Evolutionary conservation across 1,140 invertebrate genomes (phyloP).

Genomic region (Trachymyrmex cornetzi): DNA sequence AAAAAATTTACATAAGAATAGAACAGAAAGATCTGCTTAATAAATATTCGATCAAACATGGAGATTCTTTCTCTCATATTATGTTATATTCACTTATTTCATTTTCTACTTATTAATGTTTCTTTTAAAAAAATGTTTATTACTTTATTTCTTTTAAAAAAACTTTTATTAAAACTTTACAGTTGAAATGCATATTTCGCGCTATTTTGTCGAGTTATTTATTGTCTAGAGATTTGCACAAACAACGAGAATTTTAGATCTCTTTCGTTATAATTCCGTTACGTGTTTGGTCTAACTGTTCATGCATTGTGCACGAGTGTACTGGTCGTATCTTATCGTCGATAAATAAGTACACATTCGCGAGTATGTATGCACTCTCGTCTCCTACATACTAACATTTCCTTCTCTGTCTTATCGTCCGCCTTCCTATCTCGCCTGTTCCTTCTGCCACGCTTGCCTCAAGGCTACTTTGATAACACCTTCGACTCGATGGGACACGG

Average conservation of each 20-base stretch:
- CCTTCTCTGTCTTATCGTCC: slow-evolving; percentile 50
- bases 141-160: not conserved
- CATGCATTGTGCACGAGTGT: slow-evolving; percentile 39
- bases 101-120: not conserved
- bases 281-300: slow-evolving; percentile 38
- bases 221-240: not conserved
- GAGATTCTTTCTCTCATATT: too few relatives aligned
- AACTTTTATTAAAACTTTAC: too few relatives aligned
- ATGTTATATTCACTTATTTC: not conserved
- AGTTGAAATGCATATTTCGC: not conserved
- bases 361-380: slow-evolving; percentile 50
- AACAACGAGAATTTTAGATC: slow-evolving; percentile 33
- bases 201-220: not conserved
- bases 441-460: slow-evolving; percentile 43
- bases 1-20: too few relatives aligned
- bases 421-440: slow-evolving; percentile 27
- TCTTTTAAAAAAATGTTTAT: not conserved
- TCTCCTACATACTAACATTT: slow-evolving; percentile 40
- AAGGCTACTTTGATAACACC: slow-evolving; percentile 73
- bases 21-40: too few relatives aligned
- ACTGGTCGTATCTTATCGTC: slow-evolving; percentile 72
- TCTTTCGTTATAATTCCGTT: slow-evolving; percentile 50
- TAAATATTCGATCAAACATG: too few relatives aligned
- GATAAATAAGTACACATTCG: slow-evolving; percentile 73
- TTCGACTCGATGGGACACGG: slow-evolving; percentile 35